Evolutionary conservation across 2,888 invertebrate genomes (phyloP).

Genomic region (Cenopis cana): DNA sequence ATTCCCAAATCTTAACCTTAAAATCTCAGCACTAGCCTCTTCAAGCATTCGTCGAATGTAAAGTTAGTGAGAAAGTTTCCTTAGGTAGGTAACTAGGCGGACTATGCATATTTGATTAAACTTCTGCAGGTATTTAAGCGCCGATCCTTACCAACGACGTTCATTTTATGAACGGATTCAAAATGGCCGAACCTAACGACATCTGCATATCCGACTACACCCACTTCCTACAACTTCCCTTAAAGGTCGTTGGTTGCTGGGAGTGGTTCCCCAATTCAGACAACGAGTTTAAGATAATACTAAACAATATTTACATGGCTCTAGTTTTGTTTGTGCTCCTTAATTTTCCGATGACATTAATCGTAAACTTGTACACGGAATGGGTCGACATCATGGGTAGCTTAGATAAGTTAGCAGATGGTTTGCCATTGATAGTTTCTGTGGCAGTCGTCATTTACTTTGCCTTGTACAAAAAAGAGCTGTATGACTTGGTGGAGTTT

Average conservation of each 20-base stretch:
- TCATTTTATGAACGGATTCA: slow-evolving; percentile 10
- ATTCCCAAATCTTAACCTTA: background rate
- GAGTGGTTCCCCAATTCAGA: slow-evolving; percentile 64
- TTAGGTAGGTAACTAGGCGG: slow-evolving; percentile 8
- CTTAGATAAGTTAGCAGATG: slow-evolving; percentile 69
- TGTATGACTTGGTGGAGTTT: slow-evolving; percentile 63
- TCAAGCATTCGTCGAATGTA: background rate
- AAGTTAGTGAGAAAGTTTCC: background rate
- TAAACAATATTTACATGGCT: slow-evolving; percentile 65
- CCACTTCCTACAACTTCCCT: slow-evolving; percentile 62
- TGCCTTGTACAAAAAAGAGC: slow-evolving; percentile 59
- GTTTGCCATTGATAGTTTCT: slow-evolving; percentile 65
- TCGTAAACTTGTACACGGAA: slow-evolving; percentile 64
- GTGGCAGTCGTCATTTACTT: slow-evolving; percentile 68
- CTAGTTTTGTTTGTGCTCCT: slow-evolving; percentile 64
- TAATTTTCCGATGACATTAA: slow-evolving; percentile 56
- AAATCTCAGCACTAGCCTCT: background rate
- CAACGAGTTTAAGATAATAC: slow-evolving; percentile 53
- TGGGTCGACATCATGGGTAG: slow-evolving; percentile 71
- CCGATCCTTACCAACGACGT: background rate
- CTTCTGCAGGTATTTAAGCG: slow-evolving; percentile 8
- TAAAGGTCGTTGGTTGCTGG: slow-evolving; percentile 73
- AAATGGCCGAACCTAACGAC: slow-evolving; percentile 48
- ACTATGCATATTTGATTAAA: slow-evolving; percentile 2
- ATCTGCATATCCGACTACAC: slow-evolving; percentile 57